Conservation (phyloP, 2,797 vertebrate species). For the Helostoma temminkii region DNA sequence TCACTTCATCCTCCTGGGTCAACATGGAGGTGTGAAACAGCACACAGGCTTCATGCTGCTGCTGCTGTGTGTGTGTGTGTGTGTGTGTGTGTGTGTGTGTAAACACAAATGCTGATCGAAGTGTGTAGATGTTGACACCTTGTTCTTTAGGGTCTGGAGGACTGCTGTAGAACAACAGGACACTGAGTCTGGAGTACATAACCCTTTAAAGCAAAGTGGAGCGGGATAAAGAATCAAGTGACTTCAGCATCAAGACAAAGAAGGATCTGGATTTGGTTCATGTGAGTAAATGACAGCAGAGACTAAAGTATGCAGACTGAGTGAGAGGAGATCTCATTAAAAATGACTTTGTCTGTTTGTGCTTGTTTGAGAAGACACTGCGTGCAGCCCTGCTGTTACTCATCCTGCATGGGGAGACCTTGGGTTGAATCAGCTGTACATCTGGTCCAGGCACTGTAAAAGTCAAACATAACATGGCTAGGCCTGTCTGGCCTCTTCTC, state of each 20-base stretch:
- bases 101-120: constrained; percentile 48
- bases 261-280: background rate
- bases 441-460: constrained; percentile 59
- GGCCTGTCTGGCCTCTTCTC: constrained; percentile 43
- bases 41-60: constrained; percentile 41
- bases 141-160: constrained; percentile 25
- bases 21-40: constrained; percentile 72
- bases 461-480: constrained; percentile 52
- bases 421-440: constrained; percentile 68
- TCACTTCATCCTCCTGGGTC: constrained; percentile 56
- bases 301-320: constrained; percentile 42
- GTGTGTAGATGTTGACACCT: constrained; percentile 36
- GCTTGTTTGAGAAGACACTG: constrained; percentile 31
- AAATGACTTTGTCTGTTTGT: constrained; percentile 47
- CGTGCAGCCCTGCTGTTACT: constrained; percentile 51
- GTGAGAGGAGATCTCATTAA: constrained; percentile 44
- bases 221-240: background rate
- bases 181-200: background rate
- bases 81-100: constrained; percentile 16
- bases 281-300: constrained; percentile 18
- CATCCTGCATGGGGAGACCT: constrained; percentile 54
- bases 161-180: constrained; percentile 21
- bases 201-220: background rate
- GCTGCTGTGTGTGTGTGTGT: constrained; percentile 8
- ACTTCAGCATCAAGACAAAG: background rate